These are phyloP conservation scores for Cylas formicarius DNA, from an alignment of 1,140 invertebrate species.

Conservation along the genomic window DNA sequence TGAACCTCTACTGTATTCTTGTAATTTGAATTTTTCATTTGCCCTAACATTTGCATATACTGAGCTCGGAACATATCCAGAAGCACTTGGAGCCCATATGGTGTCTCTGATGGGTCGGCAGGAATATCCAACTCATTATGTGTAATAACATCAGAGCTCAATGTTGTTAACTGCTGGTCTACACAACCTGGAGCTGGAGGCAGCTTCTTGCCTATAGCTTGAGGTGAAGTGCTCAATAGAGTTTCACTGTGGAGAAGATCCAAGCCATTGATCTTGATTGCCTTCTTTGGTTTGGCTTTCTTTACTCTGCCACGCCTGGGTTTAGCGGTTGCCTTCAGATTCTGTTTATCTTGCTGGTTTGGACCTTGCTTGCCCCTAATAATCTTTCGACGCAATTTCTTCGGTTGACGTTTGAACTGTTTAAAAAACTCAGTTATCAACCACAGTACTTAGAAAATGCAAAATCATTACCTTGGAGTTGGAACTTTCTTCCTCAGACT, in stretches of 20 bases:
- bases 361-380: conserved; percentile 39
- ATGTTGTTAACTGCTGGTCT: conserved; percentile 76
- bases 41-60: conserved; percentile 71
- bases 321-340: conserved; percentile 35
- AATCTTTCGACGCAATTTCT: conserved; percentile 41
- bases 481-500: conserved; percentile 48
- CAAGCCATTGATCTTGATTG: conserved; percentile 70
- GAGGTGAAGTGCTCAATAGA: conserved; percentile 71
- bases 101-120: conserved; percentile 64
- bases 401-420: conserved; percentile 37
- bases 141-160: conserved; percentile 54
- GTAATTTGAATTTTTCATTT: conserved; percentile 73
- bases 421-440: too few species aligned
- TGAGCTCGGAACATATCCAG: conserved; percentile 77
- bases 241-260: conserved; percentile 88
- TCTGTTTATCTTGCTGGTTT: conserved; percentile 29
- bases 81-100: conserved; percentile 78
- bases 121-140: conserved; percentile 79
- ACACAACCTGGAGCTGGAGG: conserved; percentile 82
- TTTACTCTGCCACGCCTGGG: conserved; percentile 46
- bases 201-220: conserved; percentile 58
- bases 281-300: conserved; percentile 54
- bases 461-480: conserved; percentile 30
- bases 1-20: conserved; percentile 63
- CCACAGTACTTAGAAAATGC: neutral